phyloP scores from a whole-genome alignment of 1,140 invertebrate species.

The Pseudoatta argentina region DNA sequence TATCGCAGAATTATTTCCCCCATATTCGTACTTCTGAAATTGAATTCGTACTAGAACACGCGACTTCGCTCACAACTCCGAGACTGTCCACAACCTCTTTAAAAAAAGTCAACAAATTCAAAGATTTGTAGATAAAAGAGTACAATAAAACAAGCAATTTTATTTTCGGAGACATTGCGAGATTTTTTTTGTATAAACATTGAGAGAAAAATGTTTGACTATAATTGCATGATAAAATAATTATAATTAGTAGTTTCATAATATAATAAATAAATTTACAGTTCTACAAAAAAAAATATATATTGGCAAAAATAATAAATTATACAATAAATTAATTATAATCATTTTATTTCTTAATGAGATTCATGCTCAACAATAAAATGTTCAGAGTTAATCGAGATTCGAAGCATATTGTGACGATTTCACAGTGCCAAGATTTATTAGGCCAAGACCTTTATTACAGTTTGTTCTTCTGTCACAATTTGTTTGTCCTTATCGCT shows the following conservation, averaged over 20 bases:
- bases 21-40: neutral
- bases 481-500: slow-evolving; percentile 10
- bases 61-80: neutral
- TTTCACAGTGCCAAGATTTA: slow-evolving; percentile 3
- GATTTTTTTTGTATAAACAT: neutral
- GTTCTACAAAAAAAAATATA: too few relatives aligned
- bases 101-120: neutral
- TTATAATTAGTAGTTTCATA: too few relatives aligned
- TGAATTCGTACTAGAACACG: neutral
- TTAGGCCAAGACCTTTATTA: slow-evolving; percentile 41
- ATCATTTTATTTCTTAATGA: too few relatives aligned
- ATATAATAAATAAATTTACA: too few relatives aligned
- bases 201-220: too few relatives aligned
- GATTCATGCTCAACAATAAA: neutral
- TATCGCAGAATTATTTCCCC: slow-evolving; percentile 16
- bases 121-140: neutral
- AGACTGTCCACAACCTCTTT: neutral
- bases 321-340: too few relatives aligned
- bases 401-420: neutral
- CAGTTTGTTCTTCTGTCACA: neutral
- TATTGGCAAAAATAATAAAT: too few relatives aligned
- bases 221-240: too few relatives aligned
- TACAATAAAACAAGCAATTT: neutral
- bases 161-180: too few relatives aligned
- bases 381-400: neutral